phyloP scores from a whole-genome alignment of 2,797 vertebrate genomes.

The Chelonia mydas region DNA sequence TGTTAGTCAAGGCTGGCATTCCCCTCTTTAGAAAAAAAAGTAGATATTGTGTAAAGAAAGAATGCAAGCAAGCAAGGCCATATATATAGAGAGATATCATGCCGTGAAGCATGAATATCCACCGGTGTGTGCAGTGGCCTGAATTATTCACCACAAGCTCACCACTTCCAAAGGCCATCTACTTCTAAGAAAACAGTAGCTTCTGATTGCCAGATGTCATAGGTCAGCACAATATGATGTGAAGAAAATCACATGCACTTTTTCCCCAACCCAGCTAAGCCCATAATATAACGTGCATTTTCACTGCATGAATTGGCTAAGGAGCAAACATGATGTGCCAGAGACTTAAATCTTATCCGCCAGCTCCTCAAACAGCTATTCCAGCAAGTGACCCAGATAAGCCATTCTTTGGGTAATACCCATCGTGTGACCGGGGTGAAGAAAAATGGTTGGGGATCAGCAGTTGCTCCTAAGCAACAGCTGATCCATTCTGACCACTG shows the following conservation, averaged over 20 bases:
- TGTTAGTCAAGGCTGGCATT: slow-evolving; percentile 78
- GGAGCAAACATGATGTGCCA: not conserved
- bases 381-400: slow-evolving; percentile 17
- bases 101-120: not conserved
- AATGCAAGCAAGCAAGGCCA: not conserved
- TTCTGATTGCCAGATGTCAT: slow-evolving; percentile 9
- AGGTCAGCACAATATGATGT: slow-evolving; percentile 23
- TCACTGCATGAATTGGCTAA: not conserved
- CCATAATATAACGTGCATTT: not conserved
- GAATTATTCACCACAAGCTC: not conserved
- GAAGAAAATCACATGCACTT: not conserved
- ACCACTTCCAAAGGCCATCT: slow-evolving; percentile 21
- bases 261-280: not conserved
- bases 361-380: not conserved
- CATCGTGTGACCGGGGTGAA: not conserved
- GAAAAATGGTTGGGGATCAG: slow-evolving; percentile 40
- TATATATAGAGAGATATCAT: not conserved
- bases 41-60: not conserved
- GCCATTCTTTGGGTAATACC: slow-evolving; percentile 24
- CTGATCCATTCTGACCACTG: slow-evolving; percentile 20
- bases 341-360: not conserved
- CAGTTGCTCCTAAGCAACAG: slow-evolving; percentile 33
- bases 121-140: not conserved
- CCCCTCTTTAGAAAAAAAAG: slow-evolving; percentile 39
- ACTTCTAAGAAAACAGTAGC: slow-evolving; percentile 48